These are phyloP conservation scores for Sebastes matsubarae DNA, from an alignment of 2,797 vertebrate species.

Conservation along the genomic window DNA sequence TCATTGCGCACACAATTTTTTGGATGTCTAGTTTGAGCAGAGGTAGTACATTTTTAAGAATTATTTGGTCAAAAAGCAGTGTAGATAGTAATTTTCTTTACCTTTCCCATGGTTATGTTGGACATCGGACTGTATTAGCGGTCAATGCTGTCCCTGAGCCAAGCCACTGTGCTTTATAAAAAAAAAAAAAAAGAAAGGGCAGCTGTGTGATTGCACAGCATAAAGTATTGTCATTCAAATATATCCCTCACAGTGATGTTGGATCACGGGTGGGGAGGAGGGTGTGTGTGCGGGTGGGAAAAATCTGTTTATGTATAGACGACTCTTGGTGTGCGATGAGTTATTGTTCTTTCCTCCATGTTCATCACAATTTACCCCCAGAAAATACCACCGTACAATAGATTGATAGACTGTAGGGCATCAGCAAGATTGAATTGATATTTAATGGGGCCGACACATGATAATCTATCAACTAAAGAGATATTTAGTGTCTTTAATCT, in stretches of 20 bases:
- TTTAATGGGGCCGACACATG: conserved; percentile 10
- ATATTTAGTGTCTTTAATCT: not conserved
- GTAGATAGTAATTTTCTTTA: conserved; percentile 42
- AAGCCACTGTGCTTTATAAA: conserved; percentile 75
- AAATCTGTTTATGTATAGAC: conserved; percentile 68
- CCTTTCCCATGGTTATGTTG: conserved; percentile 80
- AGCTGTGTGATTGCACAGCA: conserved; percentile 76
- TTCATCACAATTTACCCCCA: conserved; percentile 65
- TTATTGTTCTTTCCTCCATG: conserved; percentile 64
- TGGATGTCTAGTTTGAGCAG: not conserved
- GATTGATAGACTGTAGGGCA: conserved; percentile 3
- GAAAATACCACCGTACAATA: conserved; percentile 53
- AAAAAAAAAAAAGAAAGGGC: conserved; percentile 69
- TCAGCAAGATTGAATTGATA: conserved; percentile 53
- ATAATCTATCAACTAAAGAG: not conserved
- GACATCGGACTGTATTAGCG: conserved; percentile 38
- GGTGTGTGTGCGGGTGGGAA: not conserved
- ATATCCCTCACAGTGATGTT: conserved; percentile 61
- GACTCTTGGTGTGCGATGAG: conserved; percentile 50
- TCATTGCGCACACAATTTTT: not conserved
- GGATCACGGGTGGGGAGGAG: conserved; percentile 40
- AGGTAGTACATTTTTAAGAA: not conserved
- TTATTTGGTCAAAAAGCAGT: not conserved
- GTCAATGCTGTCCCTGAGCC: conserved; percentile 54
- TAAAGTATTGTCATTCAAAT: conserved; percentile 86